Conservation (phyloP, 1,140 invertebrate species). For the Drosophila sproati region DNA sequence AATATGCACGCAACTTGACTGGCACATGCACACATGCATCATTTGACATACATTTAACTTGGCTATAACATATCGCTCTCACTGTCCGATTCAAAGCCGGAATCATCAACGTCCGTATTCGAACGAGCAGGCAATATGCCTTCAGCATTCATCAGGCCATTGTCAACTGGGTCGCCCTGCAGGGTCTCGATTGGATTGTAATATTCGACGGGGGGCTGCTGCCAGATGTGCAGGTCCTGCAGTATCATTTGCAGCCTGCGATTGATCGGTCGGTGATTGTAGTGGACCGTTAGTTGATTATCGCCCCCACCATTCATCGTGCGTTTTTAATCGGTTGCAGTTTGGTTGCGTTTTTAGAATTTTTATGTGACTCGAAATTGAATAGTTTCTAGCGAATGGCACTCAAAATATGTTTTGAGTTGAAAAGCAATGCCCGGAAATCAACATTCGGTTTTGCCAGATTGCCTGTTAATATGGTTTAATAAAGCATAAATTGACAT, state of each 20-base stretch:
- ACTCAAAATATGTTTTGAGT: constrained; percentile 25
- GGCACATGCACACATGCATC: constrained; percentile 11
- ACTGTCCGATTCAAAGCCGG: constrained; percentile 65
- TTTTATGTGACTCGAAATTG: constrained; percentile 34
- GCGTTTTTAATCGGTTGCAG: neutral
- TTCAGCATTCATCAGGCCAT: neutral
- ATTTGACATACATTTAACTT: neutral
- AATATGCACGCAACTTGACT: constrained; percentile 28
- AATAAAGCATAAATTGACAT: constrained; percentile 52
- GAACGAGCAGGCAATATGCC: too few species aligned
- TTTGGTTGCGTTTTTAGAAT: constrained; percentile 34
- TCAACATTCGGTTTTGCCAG: constrained; percentile 26
- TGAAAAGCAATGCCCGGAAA: constrained; percentile 45
- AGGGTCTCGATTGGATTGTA: neutral
- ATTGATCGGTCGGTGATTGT: constrained; percentile 24
- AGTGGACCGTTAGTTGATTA: constrained; percentile 40
- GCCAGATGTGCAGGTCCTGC: constrained; percentile 1
- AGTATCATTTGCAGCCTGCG: constrained; percentile 18
- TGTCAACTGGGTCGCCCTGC: neutral
- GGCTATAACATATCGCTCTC: constrained; percentile 42
- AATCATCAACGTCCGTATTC: constrained; percentile 41
- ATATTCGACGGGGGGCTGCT: neutral
- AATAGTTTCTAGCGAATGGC: neutral
- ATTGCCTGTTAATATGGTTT: constrained; percentile 71
- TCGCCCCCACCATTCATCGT: constrained; percentile 67